Evolutionary conservation across 2,888 invertebrate genomes (phyloP), one percentile per base, ranked within the genome.

Genomic region (Drosophila buzzatii): DNA sequence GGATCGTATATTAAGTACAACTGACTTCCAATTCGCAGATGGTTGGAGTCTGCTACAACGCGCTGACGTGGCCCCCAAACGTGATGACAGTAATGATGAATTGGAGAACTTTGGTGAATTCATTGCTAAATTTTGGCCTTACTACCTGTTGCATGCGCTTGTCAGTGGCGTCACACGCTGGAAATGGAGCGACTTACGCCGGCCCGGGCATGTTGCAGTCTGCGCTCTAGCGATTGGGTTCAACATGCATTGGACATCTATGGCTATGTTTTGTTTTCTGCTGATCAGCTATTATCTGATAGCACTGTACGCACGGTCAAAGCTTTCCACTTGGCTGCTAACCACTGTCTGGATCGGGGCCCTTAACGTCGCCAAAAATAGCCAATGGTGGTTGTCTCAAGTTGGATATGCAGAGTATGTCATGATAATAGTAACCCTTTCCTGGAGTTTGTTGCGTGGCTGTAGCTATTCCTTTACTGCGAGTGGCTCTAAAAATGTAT

Each of bases 401-500:
- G 79, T 92, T 3, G 91, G 92, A 2, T 92, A 91, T 69, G 69
- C 82, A 16, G 91, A 92, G 63, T 92, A 91, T 53, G 92, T 89
- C 16, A 83, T 90, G 60, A 65, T 93, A 4, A 88, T 93, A 53
- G 88, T 93, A 3, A 88, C 91, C 0, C 71, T 93, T 14, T 91
- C 95, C 72, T 97, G 96, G 97, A 95, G 95, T 89, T 95, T 95
- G 92, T 93, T 96, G 80, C 95, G 96, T 87, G 96, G 97, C 82
- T 95, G 97, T 44, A 97, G 97, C 92, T 80, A 77, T 39, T 62
- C 82, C 0, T 51, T 84, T 20, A 64, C 65, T 12, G 52, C 16
- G 6, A 27, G 18, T 8, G 47, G 51, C 4, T 7, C 96, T 96
- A 77, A 94, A 93, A 82, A 92, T 20, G 78, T 95, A 3, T 76